These are phyloP conservation scores for Tricholauxania praeusta DNA, from an alignment of 2,888 invertebrate species.

Conservation along the genomic window DNA sequence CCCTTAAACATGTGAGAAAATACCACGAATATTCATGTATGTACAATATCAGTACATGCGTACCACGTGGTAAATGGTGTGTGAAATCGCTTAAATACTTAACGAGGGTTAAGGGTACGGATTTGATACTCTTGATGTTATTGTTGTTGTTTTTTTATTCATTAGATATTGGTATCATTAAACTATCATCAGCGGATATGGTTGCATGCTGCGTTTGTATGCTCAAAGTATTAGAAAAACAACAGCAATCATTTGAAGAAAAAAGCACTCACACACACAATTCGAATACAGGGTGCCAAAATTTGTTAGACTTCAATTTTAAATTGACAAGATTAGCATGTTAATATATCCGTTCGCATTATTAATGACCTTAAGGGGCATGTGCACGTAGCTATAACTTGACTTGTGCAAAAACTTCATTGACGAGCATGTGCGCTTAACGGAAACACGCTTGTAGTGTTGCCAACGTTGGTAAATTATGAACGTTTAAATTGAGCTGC, in stretches of 20 bases:
- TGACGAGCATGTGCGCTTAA: background rate
- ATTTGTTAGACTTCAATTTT: no score
- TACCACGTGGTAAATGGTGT: slow-evolving; percentile 65
- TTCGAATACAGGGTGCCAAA: no score
- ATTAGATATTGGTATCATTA: slow-evolving; percentile 49
- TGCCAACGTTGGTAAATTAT: background rate
- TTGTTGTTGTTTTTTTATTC: slow-evolving; percentile 35
- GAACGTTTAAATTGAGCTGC: slow-evolving; percentile 3
- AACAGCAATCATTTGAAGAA: background rate
- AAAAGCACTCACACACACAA: no score
- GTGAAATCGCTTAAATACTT: slow-evolving; percentile 68
- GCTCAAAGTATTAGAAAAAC: background rate
- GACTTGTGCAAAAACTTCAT: slow-evolving; percentile 3
- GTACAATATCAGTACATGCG: no score
- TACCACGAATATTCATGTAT: no score
- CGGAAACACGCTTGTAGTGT: no score
- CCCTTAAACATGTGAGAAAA: no score
- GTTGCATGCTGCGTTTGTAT: slow-evolving; percentile 26
- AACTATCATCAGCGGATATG: slow-evolving; percentile 51
- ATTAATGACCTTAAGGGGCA: slow-evolving; percentile 15
- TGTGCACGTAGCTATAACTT: slow-evolving; percentile 23
- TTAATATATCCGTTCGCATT: slow-evolving; percentile 45
- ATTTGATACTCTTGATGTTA: slow-evolving; percentile 41
- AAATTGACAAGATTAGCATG: slow-evolving; percentile 46
- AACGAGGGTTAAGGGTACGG: slow-evolving; percentile 56